Percentiles rank a stretch among this genome's conserved stretches.
Evolutionary conservation across 1,140 invertebrate species (phyloP).

Genomic region (Drosophila aff.): DNA sequence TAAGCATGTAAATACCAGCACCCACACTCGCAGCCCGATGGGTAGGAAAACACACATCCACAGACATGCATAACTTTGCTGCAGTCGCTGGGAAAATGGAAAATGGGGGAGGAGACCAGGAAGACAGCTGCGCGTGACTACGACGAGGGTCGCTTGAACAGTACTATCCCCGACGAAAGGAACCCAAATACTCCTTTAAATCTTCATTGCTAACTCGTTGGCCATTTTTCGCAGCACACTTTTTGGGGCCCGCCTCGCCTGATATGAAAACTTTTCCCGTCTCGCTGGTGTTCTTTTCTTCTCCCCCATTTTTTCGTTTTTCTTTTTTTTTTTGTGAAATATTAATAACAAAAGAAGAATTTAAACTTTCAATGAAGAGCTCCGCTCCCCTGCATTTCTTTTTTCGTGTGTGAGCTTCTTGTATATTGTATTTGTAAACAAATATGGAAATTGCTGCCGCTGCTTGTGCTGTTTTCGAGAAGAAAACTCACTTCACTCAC

Average conservation of each 20-base stretch:
- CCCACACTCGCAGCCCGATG: slow-evolving; percentile 18
- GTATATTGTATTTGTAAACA: slow-evolving; percentile 62
- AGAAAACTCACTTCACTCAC: slow-evolving; percentile 23
- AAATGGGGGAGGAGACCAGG: neutral
- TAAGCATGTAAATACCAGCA: slow-evolving; percentile 71
- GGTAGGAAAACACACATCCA: slow-evolving; percentile 27
- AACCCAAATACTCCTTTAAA: neutral
- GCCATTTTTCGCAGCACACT: slow-evolving; percentile 26
- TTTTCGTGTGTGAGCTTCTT: slow-evolving; percentile 29
- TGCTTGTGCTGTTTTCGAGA: slow-evolving; percentile 39
- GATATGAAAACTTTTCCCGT: slow-evolving; percentile 18
- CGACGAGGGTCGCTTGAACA: slow-evolving; percentile 36
- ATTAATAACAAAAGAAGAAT: slow-evolving; percentile 82
- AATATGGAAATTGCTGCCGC: slow-evolving; percentile 62
- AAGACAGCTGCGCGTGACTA: slow-evolving; percentile 41
- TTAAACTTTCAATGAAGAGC: slow-evolving; percentile 78
- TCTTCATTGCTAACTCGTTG: slow-evolving; percentile 13
- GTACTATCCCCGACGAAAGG: neutral
- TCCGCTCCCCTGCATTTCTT: neutral
- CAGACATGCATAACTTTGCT: slow-evolving; percentile 53
- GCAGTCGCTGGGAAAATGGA: slow-evolving; percentile 47
- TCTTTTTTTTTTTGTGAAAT: slow-evolving; percentile 52
- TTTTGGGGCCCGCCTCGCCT: slow-evolving; percentile 18
- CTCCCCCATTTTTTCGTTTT: slow-evolving; percentile 3
- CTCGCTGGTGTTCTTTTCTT: slow-evolving; percentile 2